Percentiles rank a stretch among this genome's conserved stretches.
phyloP scores from a whole-genome alignment of 1,140 invertebrate genomes.

The Drosophila sulfurigaster region DNA sequence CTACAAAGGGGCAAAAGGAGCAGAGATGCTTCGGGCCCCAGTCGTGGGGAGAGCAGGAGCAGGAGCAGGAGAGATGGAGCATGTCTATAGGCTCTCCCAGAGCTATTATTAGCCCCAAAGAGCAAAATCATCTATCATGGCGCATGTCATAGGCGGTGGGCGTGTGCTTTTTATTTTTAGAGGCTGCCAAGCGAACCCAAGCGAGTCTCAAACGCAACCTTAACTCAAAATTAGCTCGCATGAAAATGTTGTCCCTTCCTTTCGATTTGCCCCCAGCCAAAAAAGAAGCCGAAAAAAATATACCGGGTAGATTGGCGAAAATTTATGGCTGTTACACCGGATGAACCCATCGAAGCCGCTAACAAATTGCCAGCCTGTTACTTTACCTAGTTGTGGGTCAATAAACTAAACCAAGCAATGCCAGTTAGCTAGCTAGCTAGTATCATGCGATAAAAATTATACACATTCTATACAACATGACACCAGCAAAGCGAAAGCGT shows the following conservation, averaged over 20 bases:
- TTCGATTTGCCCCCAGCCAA: background rate
- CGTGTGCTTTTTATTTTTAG: constrained; percentile 60
- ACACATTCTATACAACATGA: constrained; percentile 32
- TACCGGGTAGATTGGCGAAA: constrained; percentile 26
- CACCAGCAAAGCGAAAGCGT: constrained; percentile 37
- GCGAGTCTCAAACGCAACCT: constrained; percentile 54
- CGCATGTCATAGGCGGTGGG: constrained; percentile 19
- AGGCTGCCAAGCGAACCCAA: constrained; percentile 10
- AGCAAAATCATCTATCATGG: constrained; percentile 71
- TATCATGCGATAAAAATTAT: constrained; percentile 71
- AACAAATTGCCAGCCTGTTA: constrained; percentile 68
- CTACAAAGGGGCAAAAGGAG: constrained; percentile 16
- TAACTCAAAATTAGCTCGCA: constrained; percentile 78
- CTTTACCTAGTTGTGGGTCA: constrained; percentile 69
- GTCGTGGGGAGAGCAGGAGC: background rate
- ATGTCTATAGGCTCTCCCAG: background rate
- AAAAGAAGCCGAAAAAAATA: constrained; percentile 24
- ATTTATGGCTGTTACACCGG: constrained; percentile 59
- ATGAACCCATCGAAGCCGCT: constrained; percentile 33
- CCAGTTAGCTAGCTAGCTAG: background rate
- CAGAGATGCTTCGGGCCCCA: constrained; percentile 1
- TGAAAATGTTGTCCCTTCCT: constrained; percentile 53
- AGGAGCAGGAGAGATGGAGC: background rate
- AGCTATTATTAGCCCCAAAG: constrained; percentile 59
- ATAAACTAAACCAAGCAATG: constrained; percentile 64